Conservation (phyloP, 2,888 invertebrate genomes). For the Artemia sp. region DNA sequence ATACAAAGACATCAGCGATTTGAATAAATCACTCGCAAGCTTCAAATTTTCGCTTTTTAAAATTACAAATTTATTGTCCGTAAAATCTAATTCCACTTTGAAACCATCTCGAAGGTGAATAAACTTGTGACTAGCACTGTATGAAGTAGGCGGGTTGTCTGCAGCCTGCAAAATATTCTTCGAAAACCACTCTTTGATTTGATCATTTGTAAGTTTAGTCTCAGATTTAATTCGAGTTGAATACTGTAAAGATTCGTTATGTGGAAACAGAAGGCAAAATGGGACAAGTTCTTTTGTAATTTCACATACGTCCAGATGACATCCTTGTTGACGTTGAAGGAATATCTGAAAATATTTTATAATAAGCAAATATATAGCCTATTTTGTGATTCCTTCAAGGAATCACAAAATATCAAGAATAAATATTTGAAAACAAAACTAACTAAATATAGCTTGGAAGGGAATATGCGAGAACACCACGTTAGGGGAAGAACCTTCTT, state of each 20-base stretch:
- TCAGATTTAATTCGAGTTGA: neutral
- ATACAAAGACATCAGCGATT: neutral
- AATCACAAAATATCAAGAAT: too few species aligned
- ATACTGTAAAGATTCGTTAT: neutral
- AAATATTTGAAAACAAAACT: too few species aligned
- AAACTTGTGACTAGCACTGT: neutral
- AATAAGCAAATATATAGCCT: too few species aligned
- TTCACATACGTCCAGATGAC: neutral
- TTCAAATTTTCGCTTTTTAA: neutral
- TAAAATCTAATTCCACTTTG: neutral
- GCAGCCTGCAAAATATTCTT: neutral
- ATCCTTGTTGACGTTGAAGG: too few species aligned
- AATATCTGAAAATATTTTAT: too few species aligned
- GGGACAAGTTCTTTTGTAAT: neutral
- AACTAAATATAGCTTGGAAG: too few species aligned
- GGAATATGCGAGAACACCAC: too few species aligned
- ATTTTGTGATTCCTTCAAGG: too few species aligned
- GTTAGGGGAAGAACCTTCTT: too few species aligned
- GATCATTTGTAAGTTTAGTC: neutral
- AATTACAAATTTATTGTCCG: neutral
- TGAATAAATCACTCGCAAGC: neutral
- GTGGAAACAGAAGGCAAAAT: constrained; percentile 1
- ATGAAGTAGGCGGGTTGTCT: neutral
- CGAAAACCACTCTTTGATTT: neutral
- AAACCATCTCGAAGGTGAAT: constrained; percentile 1